Evolutionary conservation across 1,140 invertebrate genomes (phyloP).

Genomic region (Cephus cinctus): DNA sequence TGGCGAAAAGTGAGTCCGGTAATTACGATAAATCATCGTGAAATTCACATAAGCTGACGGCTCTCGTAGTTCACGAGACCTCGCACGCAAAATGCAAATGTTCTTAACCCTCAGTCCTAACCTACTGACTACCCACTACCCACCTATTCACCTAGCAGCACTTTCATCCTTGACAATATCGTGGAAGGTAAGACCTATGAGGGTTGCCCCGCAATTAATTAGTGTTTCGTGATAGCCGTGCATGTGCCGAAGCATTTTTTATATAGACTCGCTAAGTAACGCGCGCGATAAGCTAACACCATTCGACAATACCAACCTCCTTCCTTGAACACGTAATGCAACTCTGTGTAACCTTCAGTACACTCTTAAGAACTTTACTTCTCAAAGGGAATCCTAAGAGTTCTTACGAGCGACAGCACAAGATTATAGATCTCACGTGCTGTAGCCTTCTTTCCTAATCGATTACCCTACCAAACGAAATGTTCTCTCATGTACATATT

Average conservation of each 20-base stretch:
- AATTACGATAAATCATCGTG: slow-evolving; percentile 49
- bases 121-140: too few relatives aligned
- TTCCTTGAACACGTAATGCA: slow-evolving; percentile 33
- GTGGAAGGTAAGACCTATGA: slow-evolving; percentile 21
- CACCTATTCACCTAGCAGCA: too few relatives aligned
- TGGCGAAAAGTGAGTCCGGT: slow-evolving; percentile 49
- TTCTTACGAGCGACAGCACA: too few relatives aligned
- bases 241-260: slow-evolving; percentile 46
- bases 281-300: slow-evolving; percentile 42
- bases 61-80: slow-evolving; percentile 49
- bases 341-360: too few relatives aligned
- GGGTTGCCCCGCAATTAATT: slow-evolving; percentile 53
- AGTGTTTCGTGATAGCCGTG: slow-evolving; percentile 51
- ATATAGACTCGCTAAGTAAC: slow-evolving; percentile 29
- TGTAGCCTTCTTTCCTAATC: too few relatives aligned
- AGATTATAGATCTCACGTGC: too few relatives aligned
- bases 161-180: too few relatives aligned
- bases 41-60: slow-evolving; percentile 49
- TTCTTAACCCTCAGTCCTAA: too few relatives aligned
- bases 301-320: slow-evolving; percentile 41
- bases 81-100: slow-evolving; percentile 53
- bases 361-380: too few relatives aligned
- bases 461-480: too few relatives aligned
- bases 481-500: too few relatives aligned
- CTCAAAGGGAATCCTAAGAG: too few relatives aligned